Conservation (phyloP, 2,888 invertebrate species). For the Dexiosoma caninum region DNA sequence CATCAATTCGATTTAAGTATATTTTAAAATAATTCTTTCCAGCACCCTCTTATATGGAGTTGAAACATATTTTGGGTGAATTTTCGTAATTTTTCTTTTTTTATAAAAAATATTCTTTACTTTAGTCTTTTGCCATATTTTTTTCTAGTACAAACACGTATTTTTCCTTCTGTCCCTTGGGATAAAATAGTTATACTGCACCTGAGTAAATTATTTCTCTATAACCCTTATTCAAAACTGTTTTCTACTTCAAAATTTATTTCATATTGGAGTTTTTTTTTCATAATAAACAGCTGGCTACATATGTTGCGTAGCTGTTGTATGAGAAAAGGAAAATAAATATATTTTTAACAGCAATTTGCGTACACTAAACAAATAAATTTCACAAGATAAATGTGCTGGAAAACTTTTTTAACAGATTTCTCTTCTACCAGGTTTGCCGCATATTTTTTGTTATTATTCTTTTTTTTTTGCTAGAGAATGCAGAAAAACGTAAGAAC, state of each 20-base stretch:
- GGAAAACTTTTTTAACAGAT: constrained; percentile 4
- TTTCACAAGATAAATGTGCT: constrained; percentile 40
- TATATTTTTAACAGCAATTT: constrained; percentile 42
- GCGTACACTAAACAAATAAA: constrained; percentile 46
- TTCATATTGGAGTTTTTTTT: background rate
- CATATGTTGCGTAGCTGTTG: constrained; percentile 16
- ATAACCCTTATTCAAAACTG: background rate
- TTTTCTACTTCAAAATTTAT: background rate
- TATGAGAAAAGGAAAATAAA: constrained; percentile 4
- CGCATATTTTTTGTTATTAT: constrained; percentile 2
- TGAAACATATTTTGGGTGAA: background rate
- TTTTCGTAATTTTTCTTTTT: background rate
- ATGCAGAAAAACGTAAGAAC: background rate
- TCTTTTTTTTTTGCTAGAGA: background rate
- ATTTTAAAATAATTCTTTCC: too few species aligned
- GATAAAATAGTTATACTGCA: background rate
- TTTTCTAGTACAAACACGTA: background rate
- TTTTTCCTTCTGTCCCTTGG: background rate
- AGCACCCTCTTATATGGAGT: background rate
- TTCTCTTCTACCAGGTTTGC: background rate
- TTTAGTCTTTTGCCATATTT: background rate
- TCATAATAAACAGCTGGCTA: background rate
- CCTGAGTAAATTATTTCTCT: background rate
- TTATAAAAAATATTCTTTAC: too few species aligned
- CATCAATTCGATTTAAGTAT: too few species aligned